Evolutionary conservation across 2,888 invertebrate genomes (phyloP).

Genomic region (Baccha elongata): DNA sequence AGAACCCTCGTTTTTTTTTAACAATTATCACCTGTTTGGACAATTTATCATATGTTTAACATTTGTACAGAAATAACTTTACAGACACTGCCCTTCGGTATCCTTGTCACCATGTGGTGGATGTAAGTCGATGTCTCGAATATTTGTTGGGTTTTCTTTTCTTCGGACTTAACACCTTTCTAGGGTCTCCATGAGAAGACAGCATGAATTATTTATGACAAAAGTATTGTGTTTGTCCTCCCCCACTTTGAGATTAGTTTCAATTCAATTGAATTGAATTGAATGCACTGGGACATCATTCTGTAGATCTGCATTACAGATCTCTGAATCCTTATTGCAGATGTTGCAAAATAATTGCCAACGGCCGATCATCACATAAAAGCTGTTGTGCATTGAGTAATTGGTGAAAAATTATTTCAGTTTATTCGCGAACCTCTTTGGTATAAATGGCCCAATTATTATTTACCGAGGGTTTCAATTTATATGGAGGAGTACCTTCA

Average conservation of each 20-base stretch:
- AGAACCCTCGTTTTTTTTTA: slow-evolving; percentile 45
- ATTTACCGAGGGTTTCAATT: slow-evolving; percentile 17
- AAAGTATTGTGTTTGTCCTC: slow-evolving; percentile 41
- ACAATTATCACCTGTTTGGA: slow-evolving; percentile 74
- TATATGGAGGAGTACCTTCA: background rate
- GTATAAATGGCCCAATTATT: slow-evolving; percentile 67
- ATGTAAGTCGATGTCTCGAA: slow-evolving; percentile 6
- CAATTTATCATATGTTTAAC: slow-evolving; percentile 73
- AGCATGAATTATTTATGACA: slow-evolving; percentile 72
- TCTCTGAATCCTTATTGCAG: slow-evolving; percentile 55
- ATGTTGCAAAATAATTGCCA: slow-evolving; percentile 68
- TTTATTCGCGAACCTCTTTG: slow-evolving; percentile 53
- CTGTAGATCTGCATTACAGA: background rate
- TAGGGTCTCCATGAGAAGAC: background rate
- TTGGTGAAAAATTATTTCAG: slow-evolving; percentile 69
- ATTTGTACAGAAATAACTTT: slow-evolving; percentile 58
- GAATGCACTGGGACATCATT: slow-evolving; percentile 40
- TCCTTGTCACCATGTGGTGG: slow-evolving; percentile 52
- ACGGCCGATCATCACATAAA: slow-evolving; percentile 31
- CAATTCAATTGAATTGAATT: slow-evolving; percentile 42
- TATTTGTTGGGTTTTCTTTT: slow-evolving; percentile 24
- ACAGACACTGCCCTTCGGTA: background rate
- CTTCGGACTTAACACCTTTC: slow-evolving; percentile 66
- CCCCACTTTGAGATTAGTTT: slow-evolving; percentile 56
- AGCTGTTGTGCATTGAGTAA: slow-evolving; percentile 67